These are phyloP conservation scores for Martes flavigula DNA, from an alignment of 2,797 vertebrate species.

Conservation along the genomic window DNA sequence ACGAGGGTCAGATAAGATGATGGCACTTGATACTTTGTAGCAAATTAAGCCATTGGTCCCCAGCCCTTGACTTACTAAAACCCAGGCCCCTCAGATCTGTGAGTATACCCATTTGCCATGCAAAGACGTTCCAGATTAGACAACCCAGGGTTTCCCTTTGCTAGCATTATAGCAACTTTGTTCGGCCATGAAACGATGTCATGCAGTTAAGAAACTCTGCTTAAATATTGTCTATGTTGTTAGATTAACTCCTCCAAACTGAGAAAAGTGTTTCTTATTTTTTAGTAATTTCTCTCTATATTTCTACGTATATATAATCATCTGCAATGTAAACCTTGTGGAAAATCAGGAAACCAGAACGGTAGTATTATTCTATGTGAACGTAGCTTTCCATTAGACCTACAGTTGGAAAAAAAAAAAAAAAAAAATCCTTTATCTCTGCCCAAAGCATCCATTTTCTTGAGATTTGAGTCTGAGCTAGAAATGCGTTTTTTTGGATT, in stretches of 20 bases:
- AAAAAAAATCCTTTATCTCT: neutral
- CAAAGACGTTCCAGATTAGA: fast-evolving
- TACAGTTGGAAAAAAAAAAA: neutral
- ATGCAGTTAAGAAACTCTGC: neutral
- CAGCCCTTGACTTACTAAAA: neutral
- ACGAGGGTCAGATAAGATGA: fast-evolving
- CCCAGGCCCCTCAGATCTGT: fast-evolving
- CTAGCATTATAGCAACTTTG: fast-evolving
- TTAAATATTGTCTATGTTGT: neutral
- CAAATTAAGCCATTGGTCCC: no score
- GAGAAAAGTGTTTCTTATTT: neutral
- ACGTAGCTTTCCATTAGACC: neutral
- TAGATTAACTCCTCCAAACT: neutral
- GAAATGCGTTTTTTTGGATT: neutral
- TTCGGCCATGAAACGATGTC: no score
- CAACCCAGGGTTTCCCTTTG: neutral
- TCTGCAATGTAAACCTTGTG: neutral
- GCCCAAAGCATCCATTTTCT: neutral
- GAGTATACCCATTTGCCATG: fast-evolving
- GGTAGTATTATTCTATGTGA: neutral
- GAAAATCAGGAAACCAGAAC: neutral
- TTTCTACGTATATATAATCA: neutral
- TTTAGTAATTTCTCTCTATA: neutral
- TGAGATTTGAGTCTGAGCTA: neutral
- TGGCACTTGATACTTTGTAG: neutral